Base-by-base conservation (phyloP, 2,888 invertebrate genomes). In the Endotricha flammealis region DNA sequence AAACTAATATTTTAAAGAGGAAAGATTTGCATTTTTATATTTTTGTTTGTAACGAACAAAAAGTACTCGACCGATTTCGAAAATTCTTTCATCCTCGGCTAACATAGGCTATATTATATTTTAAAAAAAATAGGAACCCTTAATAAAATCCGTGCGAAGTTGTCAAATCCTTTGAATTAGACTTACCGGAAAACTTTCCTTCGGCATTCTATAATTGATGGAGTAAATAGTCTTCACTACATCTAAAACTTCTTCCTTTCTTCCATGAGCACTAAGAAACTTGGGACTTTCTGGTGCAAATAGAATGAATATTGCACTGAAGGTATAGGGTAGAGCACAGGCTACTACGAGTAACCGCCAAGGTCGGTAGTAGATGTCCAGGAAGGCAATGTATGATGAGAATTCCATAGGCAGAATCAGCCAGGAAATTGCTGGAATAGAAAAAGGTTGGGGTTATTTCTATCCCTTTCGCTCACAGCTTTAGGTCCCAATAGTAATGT, bases 241-340 rank as follows among this genome's bases (percentile, higher is more conserved):
- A 1, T 64, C 57, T 30, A 94, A 59, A 0, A 93, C 91, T 25
- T 87, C 85, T 0, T 89, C 86, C 1, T 85, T 69, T 36, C 86
- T 74, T 0, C 92, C 91, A 34, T 88, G 89, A 0, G 91, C 89
- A 23, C 91, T 83, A 25, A 91, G 75, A 64, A 91, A 95, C 69
- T 94, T 93, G 0, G 95, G 95, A 44, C 93, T 95, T 63, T 95
- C 95, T 0, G 95, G 94, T 8, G 91, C 86, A 28, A 83, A 79
- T 4, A 86, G 60, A 8, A 92, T 71, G 8, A 90, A 81, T 0
- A 90, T 23, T 0, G 91, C 87, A 0, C 90, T 89, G 0, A 92
- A 31, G 0, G 92, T 56, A 51, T 91, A 90, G 0, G 95, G 91
- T 2, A 92, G 22, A 0, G 91, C 89, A 39, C 92, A 89, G 0